Evolutionary conservation across 2,888 invertebrate genomes (phyloP).

Genomic region (Heliconius erato): DNA sequence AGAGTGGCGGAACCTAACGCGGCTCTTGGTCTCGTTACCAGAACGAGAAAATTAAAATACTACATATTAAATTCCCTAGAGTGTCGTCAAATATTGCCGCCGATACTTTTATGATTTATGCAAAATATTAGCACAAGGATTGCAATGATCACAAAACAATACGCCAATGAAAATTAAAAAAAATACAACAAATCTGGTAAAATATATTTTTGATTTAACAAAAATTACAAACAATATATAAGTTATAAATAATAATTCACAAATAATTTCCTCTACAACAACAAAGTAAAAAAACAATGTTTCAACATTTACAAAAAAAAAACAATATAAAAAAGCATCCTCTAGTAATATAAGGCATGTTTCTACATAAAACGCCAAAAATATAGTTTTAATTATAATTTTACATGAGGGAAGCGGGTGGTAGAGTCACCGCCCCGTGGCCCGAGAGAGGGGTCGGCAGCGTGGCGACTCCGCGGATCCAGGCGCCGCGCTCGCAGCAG

Average conservation of each 20-base stretch:
- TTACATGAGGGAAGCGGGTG: slow-evolving; percentile 80
- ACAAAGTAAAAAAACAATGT: not conserved
- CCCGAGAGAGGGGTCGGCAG: slow-evolving; percentile 89
- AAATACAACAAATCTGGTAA: not conserved
- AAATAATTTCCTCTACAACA: not conserved
- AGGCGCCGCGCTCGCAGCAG: slow-evolving; percentile 86
- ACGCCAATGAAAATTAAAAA: not conserved
- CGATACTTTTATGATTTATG: too few relatives aligned
- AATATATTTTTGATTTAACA: slow-evolving; percentile 19
- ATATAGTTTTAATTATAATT: too few relatives aligned
- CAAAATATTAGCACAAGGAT: not conserved
- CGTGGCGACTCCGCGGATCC: slow-evolving; percentile 87
- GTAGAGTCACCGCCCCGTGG: slow-evolving; percentile 79
- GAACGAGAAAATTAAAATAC: too few relatives aligned
- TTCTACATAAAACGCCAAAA: not conserved
- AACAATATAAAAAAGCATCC: not conserved
- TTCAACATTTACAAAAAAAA: not conserved
- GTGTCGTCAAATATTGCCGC: too few relatives aligned
- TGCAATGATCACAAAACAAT: not conserved
- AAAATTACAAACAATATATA: slow-evolving; percentile 16
- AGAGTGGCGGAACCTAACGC: too few relatives aligned
- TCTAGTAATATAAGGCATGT: not conserved
- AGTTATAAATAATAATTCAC: slow-evolving; percentile 1
- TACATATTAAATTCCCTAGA: too few relatives aligned
- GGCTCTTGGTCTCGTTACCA: too few relatives aligned